These are phyloP conservation scores for Clepsis dumicolana DNA, from an alignment of 2,888 invertebrate genomes.

Conservation along the genomic window DNA sequence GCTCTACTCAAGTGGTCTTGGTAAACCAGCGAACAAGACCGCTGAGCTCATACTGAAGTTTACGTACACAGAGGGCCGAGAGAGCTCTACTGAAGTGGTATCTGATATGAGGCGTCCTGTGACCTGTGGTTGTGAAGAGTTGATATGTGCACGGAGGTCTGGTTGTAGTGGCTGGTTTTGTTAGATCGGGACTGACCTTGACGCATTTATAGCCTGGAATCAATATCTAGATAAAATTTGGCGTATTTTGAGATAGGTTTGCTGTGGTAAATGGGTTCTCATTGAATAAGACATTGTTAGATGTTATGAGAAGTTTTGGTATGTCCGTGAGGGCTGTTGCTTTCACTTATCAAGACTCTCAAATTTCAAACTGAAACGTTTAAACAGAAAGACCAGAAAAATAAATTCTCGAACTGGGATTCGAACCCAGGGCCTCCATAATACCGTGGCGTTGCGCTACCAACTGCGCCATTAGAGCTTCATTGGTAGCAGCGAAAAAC, in stretches of 20 bases:
- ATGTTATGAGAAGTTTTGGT: too few relatives aligned
- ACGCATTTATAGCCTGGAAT: constrained; percentile 1
- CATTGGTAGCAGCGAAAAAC: too few relatives aligned
- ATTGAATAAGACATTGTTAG: too few relatives aligned
- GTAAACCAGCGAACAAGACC: constrained; percentile 4
- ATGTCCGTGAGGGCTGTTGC: too few relatives aligned
- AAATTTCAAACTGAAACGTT: too few relatives aligned
- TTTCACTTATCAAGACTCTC: too few relatives aligned
- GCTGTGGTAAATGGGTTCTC: not conserved
- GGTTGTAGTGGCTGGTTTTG: not conserved
- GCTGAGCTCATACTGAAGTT: not conserved
- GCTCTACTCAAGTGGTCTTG: not conserved
- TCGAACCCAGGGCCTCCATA: too few relatives aligned
- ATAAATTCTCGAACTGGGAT: too few relatives aligned
- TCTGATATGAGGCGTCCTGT: not conserved
- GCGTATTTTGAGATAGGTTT: not conserved
- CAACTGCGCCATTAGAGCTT: too few relatives aligned
- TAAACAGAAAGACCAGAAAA: too few relatives aligned
- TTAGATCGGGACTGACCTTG: not conserved
- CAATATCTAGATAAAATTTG: constrained; percentile 11
- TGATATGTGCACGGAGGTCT: not conserved
- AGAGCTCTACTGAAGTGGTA: not conserved
- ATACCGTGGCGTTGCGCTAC: too few relatives aligned
- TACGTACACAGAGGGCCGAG: not conserved
- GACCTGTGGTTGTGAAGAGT: not conserved